Evolutionary conservation across 2,113 vertebrate species (phyloP).

Genomic region (Mormyrus iriodes): DNA sequence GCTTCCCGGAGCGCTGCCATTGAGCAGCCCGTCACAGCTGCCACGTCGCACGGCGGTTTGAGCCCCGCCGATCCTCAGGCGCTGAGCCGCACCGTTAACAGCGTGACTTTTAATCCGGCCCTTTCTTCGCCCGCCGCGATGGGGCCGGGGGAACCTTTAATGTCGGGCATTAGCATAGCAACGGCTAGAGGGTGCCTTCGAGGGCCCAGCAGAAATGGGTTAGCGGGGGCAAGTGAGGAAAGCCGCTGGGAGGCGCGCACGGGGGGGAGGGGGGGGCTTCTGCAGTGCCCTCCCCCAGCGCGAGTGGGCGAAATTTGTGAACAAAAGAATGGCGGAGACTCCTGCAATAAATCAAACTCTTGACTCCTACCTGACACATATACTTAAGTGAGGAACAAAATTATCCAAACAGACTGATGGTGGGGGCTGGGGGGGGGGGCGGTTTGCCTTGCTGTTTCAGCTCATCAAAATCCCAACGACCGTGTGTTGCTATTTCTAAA

Average conservation of each 20-base stretch:
- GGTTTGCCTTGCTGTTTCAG: conserved; percentile 43
- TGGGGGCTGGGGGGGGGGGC: conserved; percentile 48
- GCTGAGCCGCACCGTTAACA: conserved; percentile 47
- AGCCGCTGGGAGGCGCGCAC: not conserved
- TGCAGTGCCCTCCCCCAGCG: conserved; percentile 31
- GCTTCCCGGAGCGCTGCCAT: conserved; percentile 59
- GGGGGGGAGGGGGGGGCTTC: conserved; percentile 12
- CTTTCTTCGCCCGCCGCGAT: conserved; percentile 51
- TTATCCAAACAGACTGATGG: conserved; percentile 48
- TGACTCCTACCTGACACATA: conserved; percentile 41
- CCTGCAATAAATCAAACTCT: conserved; percentile 46
- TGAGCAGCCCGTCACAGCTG: conserved; percentile 69
- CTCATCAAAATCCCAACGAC: conserved; percentile 50
- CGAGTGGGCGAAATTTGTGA: conserved; percentile 44
- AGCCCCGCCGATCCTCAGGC: conserved; percentile 18
- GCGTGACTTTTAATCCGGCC: conserved; percentile 54
- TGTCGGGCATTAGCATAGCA: conserved; percentile 62
- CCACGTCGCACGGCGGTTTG: conserved; percentile 46
- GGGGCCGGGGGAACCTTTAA: conserved; percentile 50
- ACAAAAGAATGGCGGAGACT: conserved; percentile 17
- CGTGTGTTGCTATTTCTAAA: conserved; percentile 53
- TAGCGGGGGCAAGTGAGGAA: conserved; percentile 44
- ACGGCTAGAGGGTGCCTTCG: conserved; percentile 42
- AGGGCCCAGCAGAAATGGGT: conserved; percentile 56
- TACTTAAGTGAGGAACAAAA: conserved; percentile 28